Evolutionary conservation across 2,113 vertebrate species (phyloP), one percentile per base, ranked within the genome.

Genomic region (Gallinago media): DNA sequence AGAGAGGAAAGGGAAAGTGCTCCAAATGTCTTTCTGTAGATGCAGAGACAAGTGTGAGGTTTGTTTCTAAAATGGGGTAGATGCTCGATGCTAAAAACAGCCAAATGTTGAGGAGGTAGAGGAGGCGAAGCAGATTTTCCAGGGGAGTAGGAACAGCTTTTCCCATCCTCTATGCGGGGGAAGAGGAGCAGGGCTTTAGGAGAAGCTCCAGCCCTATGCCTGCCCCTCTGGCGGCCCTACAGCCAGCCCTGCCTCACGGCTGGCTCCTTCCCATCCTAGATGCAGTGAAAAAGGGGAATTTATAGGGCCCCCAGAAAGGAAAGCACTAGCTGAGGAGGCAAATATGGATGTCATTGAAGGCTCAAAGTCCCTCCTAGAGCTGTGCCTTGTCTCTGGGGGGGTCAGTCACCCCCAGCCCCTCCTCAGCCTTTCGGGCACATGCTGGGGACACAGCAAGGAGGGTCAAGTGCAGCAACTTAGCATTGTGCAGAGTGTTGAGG

Each of bases 81-180:
- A 67, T 42, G n/a, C 25, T 66, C 62, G 77, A 20, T 34, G 87
- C 88, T 83, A 87, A 95, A 94, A 91, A 44, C 73, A 88, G 85
- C 44, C 71, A 22, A 92, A 81, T 4, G 74, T 8, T 87, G 94
- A 86, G 93, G 85, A 80, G 89, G 73, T 42, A 90, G 86, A 77
- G 63, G 83, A 85, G 95, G 89, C 22, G 31, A 92, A 96, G 67
- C 94, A 88, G 89, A 52, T 94, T 93, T 89, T 93, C 81, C 17
- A 91, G 87, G 90, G 67, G 88, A 81, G 66, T 61, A 76, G 54
- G 62, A 95, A 76, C 58, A 88, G 93, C 76, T 97, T 89, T 95
- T 85, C 27, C 46, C 7, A 1, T 29, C 31, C 62, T 50, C 36
- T 79, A 75, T 58, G 76, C 1, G 15, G 49, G 56, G 85, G 32